A percentile compares a stretch with the other conserved stretches of the same genome.
These are phyloP conservation scores for Hippopotamus amphibius DNA, from an alignment of 2,113 vertebrate genomes.

Conservation along the genomic window DNA sequence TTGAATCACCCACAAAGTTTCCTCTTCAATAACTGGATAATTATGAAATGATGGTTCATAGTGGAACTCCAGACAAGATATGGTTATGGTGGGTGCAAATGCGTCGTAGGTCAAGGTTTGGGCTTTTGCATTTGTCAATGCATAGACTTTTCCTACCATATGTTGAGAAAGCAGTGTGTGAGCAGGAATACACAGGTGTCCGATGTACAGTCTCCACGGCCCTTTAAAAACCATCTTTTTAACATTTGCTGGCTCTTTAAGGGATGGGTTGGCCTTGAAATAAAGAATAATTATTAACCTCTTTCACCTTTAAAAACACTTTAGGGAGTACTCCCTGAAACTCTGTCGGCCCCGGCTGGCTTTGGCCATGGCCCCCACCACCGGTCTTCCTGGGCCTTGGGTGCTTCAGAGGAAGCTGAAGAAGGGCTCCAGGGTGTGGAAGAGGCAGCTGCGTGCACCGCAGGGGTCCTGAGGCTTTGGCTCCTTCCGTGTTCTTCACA, in stretches of 20 bases:
- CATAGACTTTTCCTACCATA: not conserved
- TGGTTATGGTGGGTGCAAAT: not conserved
- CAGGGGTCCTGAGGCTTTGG: not conserved
- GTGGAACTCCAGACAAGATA: not conserved
- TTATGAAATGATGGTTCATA: not conserved
- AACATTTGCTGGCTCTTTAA: not conserved
- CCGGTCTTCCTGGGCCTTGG: not conserved
- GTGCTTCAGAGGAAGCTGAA: not conserved
- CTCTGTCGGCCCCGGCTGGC: not conserved
- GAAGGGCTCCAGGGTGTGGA: not conserved
- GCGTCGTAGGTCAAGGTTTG: not conserved
- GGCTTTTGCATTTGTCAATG: not conserved
- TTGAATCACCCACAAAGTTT: not conserved
- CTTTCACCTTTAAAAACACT: not conserved
- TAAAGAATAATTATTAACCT: slow-evolving; percentile 23
- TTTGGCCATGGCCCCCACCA: not conserved
- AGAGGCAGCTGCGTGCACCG: accelerated
- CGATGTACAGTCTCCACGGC: accelerated
- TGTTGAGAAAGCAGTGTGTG: not conserved
- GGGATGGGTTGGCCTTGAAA: slow-evolving; percentile 75
- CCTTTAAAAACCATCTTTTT: not conserved
- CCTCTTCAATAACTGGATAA: not conserved
- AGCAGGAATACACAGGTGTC: not conserved
- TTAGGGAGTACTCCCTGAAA: not conserved
- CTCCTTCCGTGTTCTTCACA: not conserved